phyloP scores from a whole-genome alignment of 2,797 vertebrate genomes.

The Carcharodon carcharias region DNA sequence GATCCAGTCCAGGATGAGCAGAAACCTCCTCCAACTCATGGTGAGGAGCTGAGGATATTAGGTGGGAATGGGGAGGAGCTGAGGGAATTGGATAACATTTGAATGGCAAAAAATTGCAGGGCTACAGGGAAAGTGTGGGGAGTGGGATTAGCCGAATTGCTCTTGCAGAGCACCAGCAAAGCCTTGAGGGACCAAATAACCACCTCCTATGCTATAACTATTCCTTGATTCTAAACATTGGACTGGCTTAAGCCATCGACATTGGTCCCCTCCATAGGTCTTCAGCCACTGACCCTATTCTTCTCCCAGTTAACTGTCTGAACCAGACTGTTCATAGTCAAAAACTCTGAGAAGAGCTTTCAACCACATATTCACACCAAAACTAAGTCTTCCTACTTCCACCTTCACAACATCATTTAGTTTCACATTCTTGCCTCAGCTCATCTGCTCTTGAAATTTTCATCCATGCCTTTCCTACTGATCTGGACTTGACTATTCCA shows the following conservation, averaged over 20 bases:
- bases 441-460: neutral
- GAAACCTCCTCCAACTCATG: too few species aligned
- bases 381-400: neutral
- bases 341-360: neutral
- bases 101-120: too few species aligned
- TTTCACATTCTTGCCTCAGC: neutral
- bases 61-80: too few species aligned
- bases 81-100: too few species aligned
- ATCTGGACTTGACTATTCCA: neutral
- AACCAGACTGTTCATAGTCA: neutral
- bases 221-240: neutral
- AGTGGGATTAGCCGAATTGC: too few species aligned
- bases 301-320: neutral
- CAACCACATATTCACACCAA: neutral
- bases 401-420: neutral
- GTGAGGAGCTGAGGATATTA: too few species aligned
- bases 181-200: too few species aligned
- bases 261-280: neutral
- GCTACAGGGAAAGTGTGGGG: too few species aligned
- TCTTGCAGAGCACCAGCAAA: too few species aligned
- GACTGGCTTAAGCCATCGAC: neutral
- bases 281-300: neutral
- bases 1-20: neutral
- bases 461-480: neutral
- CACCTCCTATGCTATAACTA: too few species aligned